Evolutionary conservation across 2,113 vertebrate genomes (phyloP).

Genomic region (Balaenoptera acutorostrata): DNA sequence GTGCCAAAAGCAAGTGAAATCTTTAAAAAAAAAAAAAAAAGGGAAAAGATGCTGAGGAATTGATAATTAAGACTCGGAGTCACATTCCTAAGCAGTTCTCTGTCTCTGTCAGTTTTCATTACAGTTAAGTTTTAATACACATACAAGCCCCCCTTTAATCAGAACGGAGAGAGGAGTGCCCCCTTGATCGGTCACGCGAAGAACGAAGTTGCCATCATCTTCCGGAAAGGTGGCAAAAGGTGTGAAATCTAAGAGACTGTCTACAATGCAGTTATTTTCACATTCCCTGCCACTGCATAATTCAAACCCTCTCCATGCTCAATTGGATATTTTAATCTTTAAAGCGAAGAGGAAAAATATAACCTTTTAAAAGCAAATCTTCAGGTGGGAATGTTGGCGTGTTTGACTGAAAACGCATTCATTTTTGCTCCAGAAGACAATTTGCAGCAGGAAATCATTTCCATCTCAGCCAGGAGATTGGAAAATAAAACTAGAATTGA

Average conservation of each 20-base stretch:
- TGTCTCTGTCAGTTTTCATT: neutral
- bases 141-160: neutral
- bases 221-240: neutral
- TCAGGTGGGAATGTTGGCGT: neutral
- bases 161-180: neutral
- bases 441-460: neutral
- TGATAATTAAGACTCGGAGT: neutral
- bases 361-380: conserved; percentile 1
- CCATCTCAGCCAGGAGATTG: neutral
- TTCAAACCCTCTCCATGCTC: neutral
- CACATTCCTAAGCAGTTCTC: neutral
- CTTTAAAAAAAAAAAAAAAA: neutral
- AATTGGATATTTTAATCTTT: neutral
- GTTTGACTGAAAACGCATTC: neutral
- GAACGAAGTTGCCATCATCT: neutral
- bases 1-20: neutral
- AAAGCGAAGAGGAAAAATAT: neutral
- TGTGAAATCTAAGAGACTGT: neutral
- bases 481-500: neutral
- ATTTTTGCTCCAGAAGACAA: neutral
- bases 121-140: neutral
- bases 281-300: neutral
- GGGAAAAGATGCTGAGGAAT: neutral
- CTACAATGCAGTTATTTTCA: neutral
- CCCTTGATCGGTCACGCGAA: neutral